Percentiles rank a stretch among this genome's conserved stretches.
phyloP scores from a whole-genome alignment of 2,113 vertebrate genomes.

The Corythoichthys intestinalis region DNA sequence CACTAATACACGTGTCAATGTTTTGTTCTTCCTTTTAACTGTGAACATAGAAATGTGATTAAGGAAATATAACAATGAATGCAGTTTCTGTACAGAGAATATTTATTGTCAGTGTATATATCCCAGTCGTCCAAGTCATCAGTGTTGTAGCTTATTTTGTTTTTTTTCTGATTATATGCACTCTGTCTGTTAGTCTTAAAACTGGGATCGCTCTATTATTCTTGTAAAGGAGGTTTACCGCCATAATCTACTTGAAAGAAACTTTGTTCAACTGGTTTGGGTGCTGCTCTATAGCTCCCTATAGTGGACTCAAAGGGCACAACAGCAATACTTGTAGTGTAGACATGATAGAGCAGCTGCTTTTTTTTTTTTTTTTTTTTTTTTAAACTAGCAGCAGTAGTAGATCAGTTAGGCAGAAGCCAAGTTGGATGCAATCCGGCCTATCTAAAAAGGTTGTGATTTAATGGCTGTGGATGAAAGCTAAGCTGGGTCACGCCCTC shows the following conservation, averaged over 20 bases:
- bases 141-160: conserved; percentile 35
- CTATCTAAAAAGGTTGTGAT: conserved; percentile 2
- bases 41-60: conserved; percentile 21
- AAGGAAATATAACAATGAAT: conserved; percentile 37
- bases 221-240: conserved; percentile 29
- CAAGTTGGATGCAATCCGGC: conserved; percentile 11
- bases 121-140: conserved; percentile 38
- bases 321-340: neutral
- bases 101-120: conserved; percentile 56
- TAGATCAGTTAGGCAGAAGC: conserved; percentile 21
- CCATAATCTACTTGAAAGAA: conserved; percentile 43
- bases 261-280: conserved; percentile 3
- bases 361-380: conserved; percentile 28
- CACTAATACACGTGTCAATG: neutral
- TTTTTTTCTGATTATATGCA: conserved; percentile 50
- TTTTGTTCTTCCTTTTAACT: conserved; percentile 11
- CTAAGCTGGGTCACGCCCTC: conserved; percentile 37
- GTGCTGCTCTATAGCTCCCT: conserved; percentile 21
- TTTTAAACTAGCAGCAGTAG: conserved; percentile 8
- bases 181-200: conserved; percentile 46
- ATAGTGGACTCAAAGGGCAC: conserved; percentile 20
- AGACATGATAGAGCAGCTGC: conserved; percentile 19
- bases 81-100: conserved; percentile 62
- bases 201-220: conserved; percentile 15
- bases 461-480: conserved; percentile 47